Percentiles rank a stretch among this genome's conserved stretches.
Conservation (phyloP, 2,888 invertebrate species). For the Dasysyrphus tricinctus region DNA sequence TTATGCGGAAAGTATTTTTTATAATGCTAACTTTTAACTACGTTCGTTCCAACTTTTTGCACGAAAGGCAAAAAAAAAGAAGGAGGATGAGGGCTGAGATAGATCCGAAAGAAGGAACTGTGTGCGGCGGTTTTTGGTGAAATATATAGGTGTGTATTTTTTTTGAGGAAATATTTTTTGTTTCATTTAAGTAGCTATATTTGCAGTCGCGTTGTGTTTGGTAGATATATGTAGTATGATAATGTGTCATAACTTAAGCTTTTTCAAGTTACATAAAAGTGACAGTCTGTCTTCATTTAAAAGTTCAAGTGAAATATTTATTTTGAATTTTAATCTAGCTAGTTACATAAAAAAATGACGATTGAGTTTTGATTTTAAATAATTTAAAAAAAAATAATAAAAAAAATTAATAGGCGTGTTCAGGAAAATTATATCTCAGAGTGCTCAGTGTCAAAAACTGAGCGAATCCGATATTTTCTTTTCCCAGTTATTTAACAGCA, state of each 20-base stretch:
- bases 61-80: not conserved
- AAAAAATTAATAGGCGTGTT: no score
- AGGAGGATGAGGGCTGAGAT: not conserved
- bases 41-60: conserved; percentile 24
- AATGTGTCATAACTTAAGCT: conserved; percentile 11
- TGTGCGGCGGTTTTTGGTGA: not conserved
- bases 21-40: conserved; percentile 55
- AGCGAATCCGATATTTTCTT: no score
- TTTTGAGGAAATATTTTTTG: not conserved
- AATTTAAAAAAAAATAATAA: no score
- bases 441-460: no score
- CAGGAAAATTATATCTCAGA: no score
- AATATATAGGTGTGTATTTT: not conserved
- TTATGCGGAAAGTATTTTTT: conserved; percentile 36
- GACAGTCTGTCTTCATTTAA: conserved; percentile 9
- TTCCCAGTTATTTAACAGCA: no score
- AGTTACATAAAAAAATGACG: not conserved
- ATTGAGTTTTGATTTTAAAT: not conserved
- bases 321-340: not conserved
- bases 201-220: conserved; percentile 6
- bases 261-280: not conserved
- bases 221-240: conserved; percentile 1
- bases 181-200: not conserved
- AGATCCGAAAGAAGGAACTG: not conserved
- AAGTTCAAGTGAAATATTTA: not conserved